Evolutionary conservation across 2,888 invertebrate genomes (phyloP).

Genomic region (Helleia helle): DNA sequence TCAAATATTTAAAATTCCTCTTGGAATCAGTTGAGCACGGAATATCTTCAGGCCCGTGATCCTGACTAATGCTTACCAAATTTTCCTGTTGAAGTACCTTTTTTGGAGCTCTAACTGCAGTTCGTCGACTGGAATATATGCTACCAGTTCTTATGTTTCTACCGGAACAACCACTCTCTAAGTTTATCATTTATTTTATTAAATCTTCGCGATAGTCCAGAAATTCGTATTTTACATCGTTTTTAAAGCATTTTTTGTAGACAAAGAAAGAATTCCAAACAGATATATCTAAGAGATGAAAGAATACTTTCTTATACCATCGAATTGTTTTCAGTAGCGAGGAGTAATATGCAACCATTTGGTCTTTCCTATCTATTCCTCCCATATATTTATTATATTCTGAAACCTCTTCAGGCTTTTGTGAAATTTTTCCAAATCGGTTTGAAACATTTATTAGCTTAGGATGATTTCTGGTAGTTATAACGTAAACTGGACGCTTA

Average conservation of each 20-base stretch:
- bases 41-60: slow-evolving; percentile 14
- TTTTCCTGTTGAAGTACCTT: slow-evolving; percentile 1
- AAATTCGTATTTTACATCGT: slow-evolving; percentile 10
- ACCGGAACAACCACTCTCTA: background rate
- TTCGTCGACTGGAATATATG: slow-evolving; percentile 13
- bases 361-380: slow-evolving; percentile 1
- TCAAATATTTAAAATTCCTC: slow-evolving; percentile 11
- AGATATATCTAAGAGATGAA: background rate
- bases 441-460: slow-evolving; percentile 14
- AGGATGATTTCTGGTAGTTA: slow-evolving; percentile 19
- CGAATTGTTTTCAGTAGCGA: slow-evolving; percentile 1
- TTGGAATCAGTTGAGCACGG: slow-evolving; percentile 9
- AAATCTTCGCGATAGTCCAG: slow-evolving; percentile 8
- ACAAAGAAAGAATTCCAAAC: background rate
- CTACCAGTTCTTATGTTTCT: slow-evolving; percentile 11
- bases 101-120: slow-evolving; percentile 1
- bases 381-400: slow-evolving; percentile 11
- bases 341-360: slow-evolving; percentile 8
- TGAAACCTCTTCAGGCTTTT: slow-evolving; percentile 14
- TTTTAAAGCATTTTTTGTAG: slow-evolving; percentile 9
- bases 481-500: slow-evolving; percentile 18
- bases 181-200: slow-evolving; percentile 6
- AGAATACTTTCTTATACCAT: slow-evolving; percentile 4
- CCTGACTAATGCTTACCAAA: slow-evolving; percentile 7
- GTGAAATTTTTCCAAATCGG: slow-evolving; percentile 7